Evolutionary conservation across 2,888 invertebrate species (phyloP).

Genomic region (Drosophila cognata): DNA sequence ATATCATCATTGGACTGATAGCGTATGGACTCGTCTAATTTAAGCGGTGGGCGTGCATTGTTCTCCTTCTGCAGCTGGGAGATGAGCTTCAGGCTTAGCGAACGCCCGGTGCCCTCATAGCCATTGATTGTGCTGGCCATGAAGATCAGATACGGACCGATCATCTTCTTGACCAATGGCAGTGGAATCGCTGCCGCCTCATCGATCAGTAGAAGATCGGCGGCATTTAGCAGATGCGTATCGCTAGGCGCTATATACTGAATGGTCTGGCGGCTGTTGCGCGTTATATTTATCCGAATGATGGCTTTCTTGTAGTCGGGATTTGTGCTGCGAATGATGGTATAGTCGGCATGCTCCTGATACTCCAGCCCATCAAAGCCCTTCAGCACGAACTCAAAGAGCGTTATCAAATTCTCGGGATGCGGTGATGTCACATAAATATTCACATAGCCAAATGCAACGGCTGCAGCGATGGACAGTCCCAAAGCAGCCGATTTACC

Average conservation of each 20-base stretch:
- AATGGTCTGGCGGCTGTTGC: constrained; percentile 96
- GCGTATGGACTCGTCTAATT: constrained; percentile 97
- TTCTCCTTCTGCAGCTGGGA: constrained; percentile 91
- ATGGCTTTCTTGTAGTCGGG: constrained; percentile 98
- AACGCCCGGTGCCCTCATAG: constrained; percentile 99
- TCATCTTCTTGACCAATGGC: constrained; percentile 94
- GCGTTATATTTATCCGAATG: constrained; percentile 95
- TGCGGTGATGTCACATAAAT: constrained; percentile 99
- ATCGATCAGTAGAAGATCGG: constrained; percentile 97
- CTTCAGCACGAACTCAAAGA: constrained; percentile 98
- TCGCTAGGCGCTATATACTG: constrained; percentile 99
- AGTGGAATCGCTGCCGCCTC: constrained; percentile 99
- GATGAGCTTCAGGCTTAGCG: constrained; percentile 96
- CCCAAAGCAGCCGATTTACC: constrained; percentile 99
- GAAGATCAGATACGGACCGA: constrained; percentile 96
- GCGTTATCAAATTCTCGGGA: constrained; percentile 98
- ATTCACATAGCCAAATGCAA: constrained; percentile 93
- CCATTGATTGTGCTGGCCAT: constrained; percentile 99
- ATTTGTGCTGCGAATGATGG: constrained; percentile 96
- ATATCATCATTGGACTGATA: constrained; percentile 94
- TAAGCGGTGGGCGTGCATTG: constrained; percentile 86
- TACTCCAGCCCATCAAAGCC: constrained; percentile 97
- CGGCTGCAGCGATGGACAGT: constrained; percentile 93
- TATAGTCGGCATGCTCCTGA: constrained; percentile 98
- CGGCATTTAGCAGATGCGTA: constrained; percentile 94